phyloP scores from a whole-genome alignment of 2,113 vertebrate species.

The Theristicus caerulescens region DNA sequence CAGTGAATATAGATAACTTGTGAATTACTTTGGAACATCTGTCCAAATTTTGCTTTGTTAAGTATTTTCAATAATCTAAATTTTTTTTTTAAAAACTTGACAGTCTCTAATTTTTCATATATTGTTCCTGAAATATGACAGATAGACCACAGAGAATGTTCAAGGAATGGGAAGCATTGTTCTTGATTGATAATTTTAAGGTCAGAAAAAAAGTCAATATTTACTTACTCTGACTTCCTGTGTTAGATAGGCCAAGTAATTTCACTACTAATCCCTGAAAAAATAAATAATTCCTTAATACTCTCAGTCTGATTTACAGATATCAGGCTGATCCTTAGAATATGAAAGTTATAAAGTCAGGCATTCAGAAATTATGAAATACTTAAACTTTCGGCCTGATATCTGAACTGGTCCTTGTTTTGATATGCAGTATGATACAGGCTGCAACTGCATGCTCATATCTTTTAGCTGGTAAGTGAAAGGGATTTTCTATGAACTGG shows the following conservation, averaged over 20 bases:
- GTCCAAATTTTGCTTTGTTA: neutral
- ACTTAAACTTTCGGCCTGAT: neutral
- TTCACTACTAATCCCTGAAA: neutral
- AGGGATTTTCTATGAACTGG: neutral
- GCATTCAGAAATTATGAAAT: neutral
- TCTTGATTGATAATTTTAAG: neutral
- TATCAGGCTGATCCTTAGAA: neutral
- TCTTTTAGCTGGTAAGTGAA: neutral
- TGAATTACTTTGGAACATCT: neutral
- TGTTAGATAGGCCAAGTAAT: neutral
- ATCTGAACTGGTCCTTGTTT: neutral
- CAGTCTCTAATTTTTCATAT: neutral
- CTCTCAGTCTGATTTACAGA: neutral
- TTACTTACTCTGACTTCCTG: neutral
- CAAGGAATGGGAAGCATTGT: neutral
- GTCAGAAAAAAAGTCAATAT: neutral
- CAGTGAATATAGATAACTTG: neutral
- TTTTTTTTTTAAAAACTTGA: neutral
- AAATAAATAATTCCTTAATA: neutral
- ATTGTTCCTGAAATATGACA: neutral
- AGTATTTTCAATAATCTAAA: neutral
- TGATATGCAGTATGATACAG: neutral
- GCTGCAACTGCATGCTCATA: neutral
- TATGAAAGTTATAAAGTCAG: neutral
- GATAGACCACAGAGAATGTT: neutral